Base-by-base conservation (phyloP, 2,888 invertebrate species). In the Isoperla grammatica region DNA sequence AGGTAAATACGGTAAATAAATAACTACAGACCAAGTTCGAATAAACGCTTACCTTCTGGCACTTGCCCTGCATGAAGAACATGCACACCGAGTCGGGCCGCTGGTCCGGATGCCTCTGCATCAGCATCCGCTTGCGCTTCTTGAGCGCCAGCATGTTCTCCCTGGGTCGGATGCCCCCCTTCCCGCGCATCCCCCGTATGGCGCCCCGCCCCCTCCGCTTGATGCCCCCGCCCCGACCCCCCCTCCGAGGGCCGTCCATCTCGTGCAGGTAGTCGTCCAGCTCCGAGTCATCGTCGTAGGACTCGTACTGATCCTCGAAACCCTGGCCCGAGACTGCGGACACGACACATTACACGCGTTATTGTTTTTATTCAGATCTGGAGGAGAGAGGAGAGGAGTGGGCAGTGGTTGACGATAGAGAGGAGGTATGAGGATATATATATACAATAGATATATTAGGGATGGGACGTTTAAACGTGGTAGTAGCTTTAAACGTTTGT, bases 41-140 rank as follows among this genome's bases (percentile, higher is more conserved):
- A 29, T 8, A 29, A 29, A 8, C 4, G 48, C 70, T 68, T 69
- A 79, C 79, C 72, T 85, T 85, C 69, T 87, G 86, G 73, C 94
- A 94, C 75, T 91, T 92, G 59, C 93, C 94, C 76, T 92, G 92
- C 81, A 91, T 84, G 72, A 83, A 92, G 76, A 88, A 92, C 65
- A 88, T 81, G 72, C 94, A 94, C 64, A 90, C 83, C 15, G 84
- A 83, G 62, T 87, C 87, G 5, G 82, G 79, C 70, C 85, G 85
- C 71, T 78, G 75, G 2, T 72, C 29, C 68, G 68, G 59, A 68
- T 50, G 49, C 50, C n/a, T 29, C 29, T 45, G 56, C 53, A 61
- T 71, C 69, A 81, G 81, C 49, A 78, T 77, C 48, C 81, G 78
- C 63, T 82, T 78, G 67, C 79, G 73, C 63, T 75, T 45, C 54